Conservation (phyloP, 1,140 invertebrate species). For the Cotesia chilonis region DNA sequence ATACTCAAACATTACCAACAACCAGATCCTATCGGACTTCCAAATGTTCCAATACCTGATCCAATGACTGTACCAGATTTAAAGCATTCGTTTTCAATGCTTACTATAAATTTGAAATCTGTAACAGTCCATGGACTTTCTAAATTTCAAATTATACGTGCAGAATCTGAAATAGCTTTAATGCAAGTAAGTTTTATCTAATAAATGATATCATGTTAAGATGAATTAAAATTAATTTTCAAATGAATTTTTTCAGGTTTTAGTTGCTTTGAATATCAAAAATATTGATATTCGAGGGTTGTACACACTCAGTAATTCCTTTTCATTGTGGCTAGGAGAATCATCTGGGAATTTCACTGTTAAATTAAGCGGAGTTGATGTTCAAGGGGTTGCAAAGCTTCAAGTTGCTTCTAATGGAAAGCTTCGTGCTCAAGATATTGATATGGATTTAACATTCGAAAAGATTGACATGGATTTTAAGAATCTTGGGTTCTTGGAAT, state of each 20-base stretch:
- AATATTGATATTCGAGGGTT: constrained; percentile 75
- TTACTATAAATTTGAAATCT: constrained; percentile 76
- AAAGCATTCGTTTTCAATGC: constrained; percentile 75
- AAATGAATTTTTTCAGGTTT: constrained; percentile 63
- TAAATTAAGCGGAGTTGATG: constrained; percentile 73
- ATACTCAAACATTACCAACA: constrained; percentile 86
- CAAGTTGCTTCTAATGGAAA: constrained; percentile 77
- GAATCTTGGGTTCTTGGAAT: constrained; percentile 78
- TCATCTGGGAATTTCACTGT: constrained; percentile 81
- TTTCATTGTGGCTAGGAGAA: constrained; percentile 72
- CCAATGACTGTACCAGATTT: constrained; percentile 81
- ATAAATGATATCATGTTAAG: too few relatives aligned
- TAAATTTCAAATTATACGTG: constrained; percentile 78
- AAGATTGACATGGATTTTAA: constrained; percentile 83
- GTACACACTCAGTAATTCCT: constrained; percentile 69
- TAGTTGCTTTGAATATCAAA: constrained; percentile 74
- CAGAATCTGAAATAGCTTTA: constrained; percentile 72
- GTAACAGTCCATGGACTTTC: constrained; percentile 78
- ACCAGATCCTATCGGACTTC: constrained; percentile 79
- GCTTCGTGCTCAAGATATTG: constrained; percentile 78
- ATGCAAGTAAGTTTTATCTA: constrained; percentile 68
- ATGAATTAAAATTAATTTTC: too few relatives aligned
- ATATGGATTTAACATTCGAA: constrained; percentile 81
- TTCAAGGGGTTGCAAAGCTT: constrained; percentile 73
- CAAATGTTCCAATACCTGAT: constrained; percentile 78